These are phyloP conservation scores for Macrophya annulata DNA, from an alignment of 2,888 invertebrate species.

Conservation along the genomic window DNA sequence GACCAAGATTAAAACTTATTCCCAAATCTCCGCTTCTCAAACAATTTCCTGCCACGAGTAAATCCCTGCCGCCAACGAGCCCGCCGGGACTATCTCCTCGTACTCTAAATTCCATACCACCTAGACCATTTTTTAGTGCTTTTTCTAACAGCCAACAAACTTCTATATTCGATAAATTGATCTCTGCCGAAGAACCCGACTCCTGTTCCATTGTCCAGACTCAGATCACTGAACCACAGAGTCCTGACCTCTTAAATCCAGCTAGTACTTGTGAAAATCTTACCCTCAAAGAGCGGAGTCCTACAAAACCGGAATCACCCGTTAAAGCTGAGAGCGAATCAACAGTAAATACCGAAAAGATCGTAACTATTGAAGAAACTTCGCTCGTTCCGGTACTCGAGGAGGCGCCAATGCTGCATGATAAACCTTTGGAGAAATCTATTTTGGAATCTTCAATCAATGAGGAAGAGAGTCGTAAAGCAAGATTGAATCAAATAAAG, in stretches of 20 bases:
- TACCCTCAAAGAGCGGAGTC: neutral
- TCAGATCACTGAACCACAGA: conserved; percentile 20
- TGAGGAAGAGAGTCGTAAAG: conserved; percentile 83
- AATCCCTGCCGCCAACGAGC: conserved; percentile 79
- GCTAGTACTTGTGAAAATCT: neutral
- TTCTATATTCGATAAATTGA: conserved; percentile 53
- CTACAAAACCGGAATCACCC: neutral
- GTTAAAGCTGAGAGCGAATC: neutral
- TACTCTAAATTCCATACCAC: conserved; percentile 65
- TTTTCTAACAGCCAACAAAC: conserved; percentile 44
- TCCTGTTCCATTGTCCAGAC: neutral
- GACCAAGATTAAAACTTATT: conserved; percentile 85
- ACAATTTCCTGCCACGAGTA: conserved; percentile 83
- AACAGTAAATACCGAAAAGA: conserved; percentile 20
- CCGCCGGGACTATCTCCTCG: conserved; percentile 74
- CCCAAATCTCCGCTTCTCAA: conserved; percentile 81
- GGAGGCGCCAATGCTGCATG: conserved; percentile 57
- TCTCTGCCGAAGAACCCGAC: conserved; percentile 20
- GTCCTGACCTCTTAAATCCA: neutral
- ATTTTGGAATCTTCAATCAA: conserved; percentile 78
- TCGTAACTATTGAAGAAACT: conserved; percentile 12
- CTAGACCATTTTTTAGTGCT: conserved; percentile 66
- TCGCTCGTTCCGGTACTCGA: conserved; percentile 37
- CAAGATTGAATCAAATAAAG: conserved; percentile 86
- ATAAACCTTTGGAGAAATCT: conserved; percentile 58